phyloP scores from a whole-genome alignment of 2,797 vertebrate genomes.

The Lepidocolaptes lacrymiger region DNA sequence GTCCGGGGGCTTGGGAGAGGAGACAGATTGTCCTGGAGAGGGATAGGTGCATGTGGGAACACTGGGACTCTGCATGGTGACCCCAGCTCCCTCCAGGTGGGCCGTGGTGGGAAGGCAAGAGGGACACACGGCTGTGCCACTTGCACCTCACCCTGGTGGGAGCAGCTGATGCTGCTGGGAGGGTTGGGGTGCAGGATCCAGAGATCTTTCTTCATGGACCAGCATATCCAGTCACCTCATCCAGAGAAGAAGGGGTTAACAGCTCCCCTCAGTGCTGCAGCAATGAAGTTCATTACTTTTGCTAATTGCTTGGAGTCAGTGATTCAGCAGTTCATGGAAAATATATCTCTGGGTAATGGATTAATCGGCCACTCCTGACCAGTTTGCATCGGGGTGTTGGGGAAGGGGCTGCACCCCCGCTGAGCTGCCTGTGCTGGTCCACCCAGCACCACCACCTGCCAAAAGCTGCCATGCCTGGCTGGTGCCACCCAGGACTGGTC shows the following conservation, averaged over 20 bases:
- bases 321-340: constrained; percentile 51
- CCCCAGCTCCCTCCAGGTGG: background rate
- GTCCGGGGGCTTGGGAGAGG: background rate
- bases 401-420: background rate
- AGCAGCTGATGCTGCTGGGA: fast-evolving
- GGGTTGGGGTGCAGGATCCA: fast-evolving
- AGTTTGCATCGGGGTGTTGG: background rate
- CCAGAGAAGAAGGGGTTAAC: constrained; percentile 7
- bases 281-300: constrained; percentile 53
- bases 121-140: fast-evolving
- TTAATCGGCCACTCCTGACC: constrained; percentile 11
- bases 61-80: fast-evolving
- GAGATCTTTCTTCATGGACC: background rate
- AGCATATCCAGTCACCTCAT: background rate
- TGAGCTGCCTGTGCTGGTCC: background rate
- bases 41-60: fast-evolving
- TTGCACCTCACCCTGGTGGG: fast-evolving
- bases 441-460: background rate
- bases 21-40: background rate
- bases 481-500: fast-evolving
- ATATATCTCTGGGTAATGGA: constrained; percentile 28
- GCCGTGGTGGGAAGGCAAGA: fast-evolving
- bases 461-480: background rate
- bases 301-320: constrained; percentile 66
- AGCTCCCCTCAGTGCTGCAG: background rate